Conservation (phyloP, 1,140 invertebrate genomes). For the Drosophila sproati region DNA sequence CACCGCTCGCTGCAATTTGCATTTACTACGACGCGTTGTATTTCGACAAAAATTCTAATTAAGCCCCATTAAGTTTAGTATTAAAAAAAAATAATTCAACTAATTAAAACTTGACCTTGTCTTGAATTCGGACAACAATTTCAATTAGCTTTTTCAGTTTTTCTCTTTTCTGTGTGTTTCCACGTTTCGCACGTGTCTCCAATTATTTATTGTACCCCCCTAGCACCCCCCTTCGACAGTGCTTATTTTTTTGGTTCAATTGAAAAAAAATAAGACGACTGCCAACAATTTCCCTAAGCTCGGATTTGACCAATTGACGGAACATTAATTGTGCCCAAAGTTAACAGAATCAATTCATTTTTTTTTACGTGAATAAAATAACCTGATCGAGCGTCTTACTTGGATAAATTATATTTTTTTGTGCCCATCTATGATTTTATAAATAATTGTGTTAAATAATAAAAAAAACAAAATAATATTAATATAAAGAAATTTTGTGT, state of each 20-base stretch:
- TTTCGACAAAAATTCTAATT: slow-evolving; percentile 16
- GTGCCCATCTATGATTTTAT: slow-evolving; percentile 57
- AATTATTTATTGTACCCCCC: slow-evolving; percentile 44
- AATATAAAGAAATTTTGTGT: slow-evolving; percentile 47
- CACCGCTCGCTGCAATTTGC: slow-evolving; percentile 50
- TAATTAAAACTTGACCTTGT: slow-evolving; percentile 35
- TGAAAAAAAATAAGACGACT: slow-evolving; percentile 60
- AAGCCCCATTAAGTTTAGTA: slow-evolving; percentile 33
- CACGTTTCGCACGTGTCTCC: slow-evolving; percentile 67
- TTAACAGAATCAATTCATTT: slow-evolving; percentile 25
- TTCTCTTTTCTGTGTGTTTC: slow-evolving; percentile 29
- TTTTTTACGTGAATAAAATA: slow-evolving; percentile 53
- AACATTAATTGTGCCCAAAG: slow-evolving; percentile 63
- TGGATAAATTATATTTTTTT: slow-evolving; percentile 33
- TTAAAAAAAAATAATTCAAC: slow-evolving; percentile 2
- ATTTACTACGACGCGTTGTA: slow-evolving; percentile 49
- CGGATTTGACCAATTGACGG: slow-evolving; percentile 72
- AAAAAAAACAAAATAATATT: slow-evolving; percentile 17
- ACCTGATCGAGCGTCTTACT: slow-evolving; percentile 51
- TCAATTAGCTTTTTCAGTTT: slow-evolving; percentile 34
- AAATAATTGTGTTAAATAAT: slow-evolving; percentile 60
- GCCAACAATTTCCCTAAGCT: slow-evolving; percentile 34
- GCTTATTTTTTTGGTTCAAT: slow-evolving; percentile 57
- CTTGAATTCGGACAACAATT: slow-evolving; percentile 40
- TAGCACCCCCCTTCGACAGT: slow-evolving; percentile 54